Evolutionary conservation across 2,113 vertebrate species (phyloP).

Genomic region (Trogon surrucura): DNA sequence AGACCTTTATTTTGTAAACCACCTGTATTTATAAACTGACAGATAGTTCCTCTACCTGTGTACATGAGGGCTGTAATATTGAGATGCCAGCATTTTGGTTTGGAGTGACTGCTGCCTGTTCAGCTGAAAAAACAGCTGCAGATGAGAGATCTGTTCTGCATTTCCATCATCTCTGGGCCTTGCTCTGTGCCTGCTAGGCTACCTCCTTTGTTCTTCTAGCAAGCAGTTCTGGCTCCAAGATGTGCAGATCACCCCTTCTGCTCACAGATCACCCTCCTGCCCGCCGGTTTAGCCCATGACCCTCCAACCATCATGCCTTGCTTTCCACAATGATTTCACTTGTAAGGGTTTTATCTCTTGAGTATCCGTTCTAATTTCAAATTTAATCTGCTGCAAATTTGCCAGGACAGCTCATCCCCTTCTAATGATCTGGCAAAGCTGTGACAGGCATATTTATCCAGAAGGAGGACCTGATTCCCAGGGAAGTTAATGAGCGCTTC

Average conservation of each 20-base stretch:
- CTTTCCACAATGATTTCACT: not conserved
- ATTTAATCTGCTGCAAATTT: not conserved
- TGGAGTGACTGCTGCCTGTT: not conserved
- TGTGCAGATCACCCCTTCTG: not conserved
- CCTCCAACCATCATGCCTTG: not conserved
- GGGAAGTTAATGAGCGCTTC: constrained; percentile 20
- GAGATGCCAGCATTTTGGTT: not conserved
- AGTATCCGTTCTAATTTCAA: not conserved
- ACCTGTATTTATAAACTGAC: not conserved
- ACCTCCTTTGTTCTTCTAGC: not conserved
- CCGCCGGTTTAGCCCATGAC: fast-evolving
- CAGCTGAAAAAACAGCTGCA: not conserved
- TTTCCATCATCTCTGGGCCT: not conserved
- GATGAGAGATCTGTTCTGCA: not conserved
- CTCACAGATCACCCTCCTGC: not conserved
- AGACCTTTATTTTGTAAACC: not conserved
- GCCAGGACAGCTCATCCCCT: not conserved
- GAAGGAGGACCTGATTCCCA: not conserved
- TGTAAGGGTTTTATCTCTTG: not conserved
- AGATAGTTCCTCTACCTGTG: not conserved
- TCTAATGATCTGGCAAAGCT: not conserved
- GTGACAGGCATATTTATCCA: constrained; percentile 3
- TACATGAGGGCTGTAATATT: not conserved
- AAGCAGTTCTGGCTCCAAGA: not conserved
- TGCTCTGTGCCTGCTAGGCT: not conserved